Evolutionary conservation across 2,113 vertebrate genomes (phyloP).

Genomic region (Ramphastos sulfuratus): DNA sequence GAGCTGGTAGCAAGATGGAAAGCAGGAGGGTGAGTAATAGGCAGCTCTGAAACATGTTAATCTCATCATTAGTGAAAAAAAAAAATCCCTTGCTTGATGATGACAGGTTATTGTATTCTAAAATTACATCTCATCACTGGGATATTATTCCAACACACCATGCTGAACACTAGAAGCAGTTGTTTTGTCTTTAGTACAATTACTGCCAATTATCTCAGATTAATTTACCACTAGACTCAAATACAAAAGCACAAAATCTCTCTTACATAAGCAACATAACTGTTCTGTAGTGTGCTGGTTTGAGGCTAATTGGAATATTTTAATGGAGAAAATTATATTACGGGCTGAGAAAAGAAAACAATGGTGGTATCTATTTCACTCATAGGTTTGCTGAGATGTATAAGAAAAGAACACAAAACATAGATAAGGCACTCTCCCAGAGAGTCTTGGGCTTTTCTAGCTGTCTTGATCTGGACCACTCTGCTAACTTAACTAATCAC

Average conservation of each 20-base stretch:
- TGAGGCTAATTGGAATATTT: too few species aligned
- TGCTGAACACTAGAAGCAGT: neutral
- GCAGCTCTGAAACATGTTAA: neutral
- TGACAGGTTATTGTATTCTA: neutral
- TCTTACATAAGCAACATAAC: neutral
- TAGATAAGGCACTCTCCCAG: too few species aligned
- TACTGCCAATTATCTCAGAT: neutral
- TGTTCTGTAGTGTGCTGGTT: neutral
- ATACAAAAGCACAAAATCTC: neutral
- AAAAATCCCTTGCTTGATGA: neutral
- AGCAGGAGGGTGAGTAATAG: neutral
- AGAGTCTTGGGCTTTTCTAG: too few species aligned
- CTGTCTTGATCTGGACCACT: too few species aligned
- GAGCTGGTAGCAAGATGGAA: neutral
- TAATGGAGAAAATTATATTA: too few species aligned
- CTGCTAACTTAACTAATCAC: too few species aligned
- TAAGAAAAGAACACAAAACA: too few species aligned
- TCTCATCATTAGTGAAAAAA: neutral
- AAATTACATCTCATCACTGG: neutral
- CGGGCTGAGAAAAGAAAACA: too few species aligned
- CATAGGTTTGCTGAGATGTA: too few species aligned
- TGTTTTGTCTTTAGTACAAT: slow-evolving; percentile 12
- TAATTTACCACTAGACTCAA: neutral
- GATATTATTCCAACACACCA: neutral
- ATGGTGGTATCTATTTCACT: too few species aligned